These are phyloP conservation scores for Drosophila phalerata DNA, from an alignment of 2,888 invertebrate genomes.

Conservation along the genomic window DNA sequence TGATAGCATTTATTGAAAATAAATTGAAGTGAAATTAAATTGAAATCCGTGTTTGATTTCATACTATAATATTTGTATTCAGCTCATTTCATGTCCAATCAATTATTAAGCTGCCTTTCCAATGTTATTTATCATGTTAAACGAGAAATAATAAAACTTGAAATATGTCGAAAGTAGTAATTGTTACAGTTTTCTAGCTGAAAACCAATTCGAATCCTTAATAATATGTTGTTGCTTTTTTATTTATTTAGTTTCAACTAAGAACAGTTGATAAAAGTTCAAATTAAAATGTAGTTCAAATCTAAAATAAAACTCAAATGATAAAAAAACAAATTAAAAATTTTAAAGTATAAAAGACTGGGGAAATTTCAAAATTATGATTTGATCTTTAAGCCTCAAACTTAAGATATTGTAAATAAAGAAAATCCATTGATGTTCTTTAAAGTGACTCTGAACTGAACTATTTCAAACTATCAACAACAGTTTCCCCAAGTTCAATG, in stretches of 20 bases:
- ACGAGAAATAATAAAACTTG: no score
- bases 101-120: not conserved
- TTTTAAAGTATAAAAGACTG: no score
- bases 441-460: constrained; percentile 1
- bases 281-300: no score
- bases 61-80: not conserved
- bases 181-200: no score
- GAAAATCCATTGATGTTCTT: not conserved
- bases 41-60: not conserved
- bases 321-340: no score
- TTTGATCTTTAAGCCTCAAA: not conserved
- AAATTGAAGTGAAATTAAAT: constrained; percentile 35
- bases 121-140: not conserved
- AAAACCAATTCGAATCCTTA: no score
- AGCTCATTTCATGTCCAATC: not conserved
- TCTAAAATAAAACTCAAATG: no score
- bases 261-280: no score
- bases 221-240: no score
- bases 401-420: not conserved
- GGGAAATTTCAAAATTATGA: no score
- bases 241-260: no score
- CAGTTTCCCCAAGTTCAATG: constrained; percentile 34
- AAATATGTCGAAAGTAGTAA: no score
- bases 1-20: constrained; percentile 35
- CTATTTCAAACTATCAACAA: constrained; percentile 12